Evolutionary conservation across 2,888 invertebrate species (phyloP), one percentile per base, ranked within the genome.

Genomic region (Leistus spinibarbis): DNA sequence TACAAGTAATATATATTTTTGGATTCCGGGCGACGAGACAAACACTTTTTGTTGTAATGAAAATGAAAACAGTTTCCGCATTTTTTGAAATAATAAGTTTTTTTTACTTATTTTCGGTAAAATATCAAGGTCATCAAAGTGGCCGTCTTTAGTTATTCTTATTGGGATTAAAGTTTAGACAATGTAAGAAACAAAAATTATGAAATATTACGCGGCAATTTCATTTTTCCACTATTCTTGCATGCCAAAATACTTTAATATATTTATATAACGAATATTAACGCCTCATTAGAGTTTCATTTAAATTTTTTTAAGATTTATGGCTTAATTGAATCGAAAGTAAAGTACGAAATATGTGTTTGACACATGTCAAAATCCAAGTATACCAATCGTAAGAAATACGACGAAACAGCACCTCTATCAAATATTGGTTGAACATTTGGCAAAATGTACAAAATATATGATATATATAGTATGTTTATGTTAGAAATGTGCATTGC

Each of bases 301-400:
- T 2, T 40, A 5, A 13, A 10, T 10, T 10, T 40, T 10, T 5
- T 40, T 3, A 7, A 40, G 7, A 7, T 7, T 40, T 40, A 40
- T 7, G 0, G 40, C 13, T 40, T 7, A 40, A 40, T 40, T 10
- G 13, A 40, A 40, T 40, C 7, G 40, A 5, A 7, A 40, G 13
- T 7, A 7, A 40, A 40, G 40, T 40, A 40, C 13, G 40, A 40
- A 40, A 40, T 40, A 40, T 40, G n/a, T 27, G 17, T 17, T 23
- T 56, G 16, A 64, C 64, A 24, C 40, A 71, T 71, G 40, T 64
- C 16, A n/a, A 65, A 69, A 60, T 24, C n/a, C 23, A 19, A 17
- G 20, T 23, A 17, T 66, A 56, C 65, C 57, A 17, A 2, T 54
- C 27, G 10, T 57, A 10, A 22, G 56, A 23, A 10, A 2, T 62